Conservation (phyloP, 2,113 vertebrate species). For the Peromyscus leucopus region DNA sequence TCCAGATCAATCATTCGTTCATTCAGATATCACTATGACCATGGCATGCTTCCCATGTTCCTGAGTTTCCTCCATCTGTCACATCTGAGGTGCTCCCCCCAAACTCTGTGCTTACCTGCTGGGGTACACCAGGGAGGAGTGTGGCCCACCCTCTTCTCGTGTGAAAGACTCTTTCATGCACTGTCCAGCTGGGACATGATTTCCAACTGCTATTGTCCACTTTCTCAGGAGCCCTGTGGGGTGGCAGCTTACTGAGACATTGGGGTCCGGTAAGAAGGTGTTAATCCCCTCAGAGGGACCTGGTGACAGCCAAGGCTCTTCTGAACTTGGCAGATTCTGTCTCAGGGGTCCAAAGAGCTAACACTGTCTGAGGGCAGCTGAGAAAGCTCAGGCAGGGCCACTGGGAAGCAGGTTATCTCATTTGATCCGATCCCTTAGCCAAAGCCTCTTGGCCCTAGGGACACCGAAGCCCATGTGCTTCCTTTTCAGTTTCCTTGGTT, state of each 20-base stretch:
- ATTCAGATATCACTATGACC: background rate
- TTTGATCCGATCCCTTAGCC: too few relatives aligned
- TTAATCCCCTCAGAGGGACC: background rate
- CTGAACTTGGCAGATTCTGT: background rate
- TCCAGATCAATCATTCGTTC: background rate
- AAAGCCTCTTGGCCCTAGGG: background rate
- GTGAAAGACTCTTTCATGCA: background rate
- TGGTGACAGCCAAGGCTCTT: background rate
- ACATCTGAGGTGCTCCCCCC: background rate
- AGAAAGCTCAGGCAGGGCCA: background rate
- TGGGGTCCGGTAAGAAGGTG: background rate
- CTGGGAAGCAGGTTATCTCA: background rate
- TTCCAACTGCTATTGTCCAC: background rate
- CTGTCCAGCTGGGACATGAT: rapidly evolving
- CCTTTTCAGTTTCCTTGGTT: too few relatives aligned
- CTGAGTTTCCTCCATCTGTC: background rate
- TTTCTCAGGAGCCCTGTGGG: background rate
- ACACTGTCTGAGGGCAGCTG: background rate
- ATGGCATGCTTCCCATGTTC: rapidly evolving
- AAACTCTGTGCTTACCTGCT: background rate
- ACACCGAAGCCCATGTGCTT: background rate
- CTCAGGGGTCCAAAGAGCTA: background rate
- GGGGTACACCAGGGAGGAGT: background rate
- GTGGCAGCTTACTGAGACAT: background rate
- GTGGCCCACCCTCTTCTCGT: background rate